Evolutionary conservation across 2,888 invertebrate species (phyloP), one percentile per base, ranked within the genome.

Genomic region (Phanerotoma sp.): DNA sequence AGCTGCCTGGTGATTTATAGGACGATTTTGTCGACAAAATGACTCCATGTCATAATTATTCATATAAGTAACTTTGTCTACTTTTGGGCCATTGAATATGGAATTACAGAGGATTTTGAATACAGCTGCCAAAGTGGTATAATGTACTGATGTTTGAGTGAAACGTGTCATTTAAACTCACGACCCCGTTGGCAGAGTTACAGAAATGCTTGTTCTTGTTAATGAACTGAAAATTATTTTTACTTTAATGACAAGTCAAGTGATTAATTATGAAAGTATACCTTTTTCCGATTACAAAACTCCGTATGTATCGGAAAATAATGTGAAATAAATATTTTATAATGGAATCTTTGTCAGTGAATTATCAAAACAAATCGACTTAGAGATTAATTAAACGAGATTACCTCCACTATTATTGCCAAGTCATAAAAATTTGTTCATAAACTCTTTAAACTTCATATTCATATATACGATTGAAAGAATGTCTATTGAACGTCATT

Each of bases 141-240:
- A 21, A 11, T 15, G 18, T 32, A 15, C 18, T 28, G 3, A 13
- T 9, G 20, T 40, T 40, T n/a, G n/a, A 21, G n/a, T n/a, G 11
- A 30, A 18, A 20, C 22, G 7, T 42, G 42, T 54, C 37, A 48
- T 54, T 49, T 48, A 37, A 18, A 20, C 21, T 40, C 41, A 20
- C 20, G 37, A 48, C 40, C 51, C 20, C 25, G 44, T 54, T 54
- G 54, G 54, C 54, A 54, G 11, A 25, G 37, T 48, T 48, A 49
- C 54, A 54, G 37, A 20, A 33, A 16, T 22, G 15, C 41, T 28
- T 42, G 48, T 37, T 18, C 16, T 21, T 25, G 44, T 49, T 49
- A 54, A 54, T 54, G 49, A 54, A 54, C 18, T 20, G 20, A 16
- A 40, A 28, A 22, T 28, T 15, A 49, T 49, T 38, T 48, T 49